These are phyloP conservation scores for Malurus melanocephalus DNA, from an alignment of 2,113 vertebrate species.

Conservation along the genomic window DNA sequence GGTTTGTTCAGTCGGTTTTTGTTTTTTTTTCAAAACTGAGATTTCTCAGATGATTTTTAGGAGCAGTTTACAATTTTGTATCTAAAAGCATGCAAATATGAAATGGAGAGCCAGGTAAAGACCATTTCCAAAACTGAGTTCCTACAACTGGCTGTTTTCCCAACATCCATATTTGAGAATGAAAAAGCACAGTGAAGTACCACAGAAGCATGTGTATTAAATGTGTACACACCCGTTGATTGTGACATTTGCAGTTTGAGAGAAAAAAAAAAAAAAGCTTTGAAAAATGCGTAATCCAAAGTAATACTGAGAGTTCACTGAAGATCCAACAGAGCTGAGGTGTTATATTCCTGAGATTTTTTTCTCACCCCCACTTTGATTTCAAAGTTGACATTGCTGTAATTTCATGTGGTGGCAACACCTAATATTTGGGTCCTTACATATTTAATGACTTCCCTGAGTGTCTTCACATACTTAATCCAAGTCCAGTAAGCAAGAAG, in stretches of 20 bases:
- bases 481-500: background rate
- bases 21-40: background rate
- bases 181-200: background rate
- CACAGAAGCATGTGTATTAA: background rate
- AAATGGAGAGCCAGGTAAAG: background rate
- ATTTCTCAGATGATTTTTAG: background rate
- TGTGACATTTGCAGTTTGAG: background rate
- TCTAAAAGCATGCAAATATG: background rate
- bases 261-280: background rate
- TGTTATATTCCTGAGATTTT: background rate
- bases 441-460: background rate
- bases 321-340: accelerated
- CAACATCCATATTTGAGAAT: background rate
- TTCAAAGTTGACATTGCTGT: background rate
- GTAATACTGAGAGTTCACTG: background rate
- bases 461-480: background rate
- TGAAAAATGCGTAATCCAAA: background rate
- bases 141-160: background rate
- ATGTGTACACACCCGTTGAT: background rate
- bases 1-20: background rate
- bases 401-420: background rate
- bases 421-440: background rate
- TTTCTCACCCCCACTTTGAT: background rate
- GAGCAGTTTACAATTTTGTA: background rate
- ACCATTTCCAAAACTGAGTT: background rate